A percentile compares a stretch with the other conserved stretches of the same genome.
Evolutionary conservation across 2,888 invertebrate genomes (phyloP).

Genomic region (Sacculina carcini): DNA sequence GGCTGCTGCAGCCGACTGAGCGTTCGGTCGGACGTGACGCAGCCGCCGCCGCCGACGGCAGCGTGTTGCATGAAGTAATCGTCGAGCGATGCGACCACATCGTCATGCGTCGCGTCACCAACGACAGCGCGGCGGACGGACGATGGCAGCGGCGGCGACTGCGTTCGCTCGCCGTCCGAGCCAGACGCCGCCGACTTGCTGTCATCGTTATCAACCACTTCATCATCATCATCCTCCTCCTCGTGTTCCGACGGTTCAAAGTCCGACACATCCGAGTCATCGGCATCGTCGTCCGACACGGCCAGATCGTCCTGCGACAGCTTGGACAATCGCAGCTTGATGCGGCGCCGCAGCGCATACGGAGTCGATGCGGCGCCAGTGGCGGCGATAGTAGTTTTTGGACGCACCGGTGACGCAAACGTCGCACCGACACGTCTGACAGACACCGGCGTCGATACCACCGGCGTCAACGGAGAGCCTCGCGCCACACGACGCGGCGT

Average conservation of each 20-base stretch:
- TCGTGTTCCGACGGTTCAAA: not conserved
- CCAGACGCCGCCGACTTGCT: not conserved
- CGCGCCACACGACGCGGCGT: no score
- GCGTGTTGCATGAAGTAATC: not conserved
- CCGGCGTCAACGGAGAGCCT: no score
- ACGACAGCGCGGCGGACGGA: no score
- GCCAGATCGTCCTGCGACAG: not conserved
- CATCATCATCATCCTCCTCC: not conserved
- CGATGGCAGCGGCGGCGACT: no score
- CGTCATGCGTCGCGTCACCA: not conserved
- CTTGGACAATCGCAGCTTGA: not conserved
- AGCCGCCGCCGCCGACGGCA: constrained; percentile 15
- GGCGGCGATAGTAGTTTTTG: no score
- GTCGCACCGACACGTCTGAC: no score
- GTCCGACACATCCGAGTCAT: not conserved
- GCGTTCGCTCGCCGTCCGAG: not conserved
- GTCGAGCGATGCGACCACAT: not conserved
- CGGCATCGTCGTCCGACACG: not conserved
- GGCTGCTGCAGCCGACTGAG: constrained; percentile 45
- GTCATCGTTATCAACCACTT: not conserved
- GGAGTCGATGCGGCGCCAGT: no score
- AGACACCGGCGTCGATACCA: no score
- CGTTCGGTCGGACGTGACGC: constrained; percentile 49
- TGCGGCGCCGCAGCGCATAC: not conserved
- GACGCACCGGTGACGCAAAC: no score